phyloP scores from a whole-genome alignment of 1,140 invertebrate species.

The Drosophila virilis region DNA sequence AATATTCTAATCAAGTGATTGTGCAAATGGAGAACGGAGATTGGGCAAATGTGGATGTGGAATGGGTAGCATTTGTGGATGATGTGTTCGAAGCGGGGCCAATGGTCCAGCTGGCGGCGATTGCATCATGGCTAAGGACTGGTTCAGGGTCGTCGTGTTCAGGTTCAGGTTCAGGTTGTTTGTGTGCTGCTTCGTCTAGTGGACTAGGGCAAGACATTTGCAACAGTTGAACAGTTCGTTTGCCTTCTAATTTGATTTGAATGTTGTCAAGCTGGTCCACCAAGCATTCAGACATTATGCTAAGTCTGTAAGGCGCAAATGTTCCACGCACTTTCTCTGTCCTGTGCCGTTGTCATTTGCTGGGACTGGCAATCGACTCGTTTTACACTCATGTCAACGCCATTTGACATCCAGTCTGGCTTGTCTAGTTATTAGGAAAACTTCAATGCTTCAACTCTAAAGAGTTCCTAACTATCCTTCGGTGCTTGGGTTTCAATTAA shows the following conservation, averaged over 20 bases:
- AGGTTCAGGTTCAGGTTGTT: background rate
- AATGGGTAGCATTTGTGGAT: slow-evolving; percentile 18
- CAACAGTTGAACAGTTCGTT: slow-evolving; percentile 64
- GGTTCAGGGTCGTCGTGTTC: background rate
- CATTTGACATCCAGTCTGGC: slow-evolving; percentile 24
- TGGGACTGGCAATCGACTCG: slow-evolving; percentile 35
- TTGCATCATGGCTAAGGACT: slow-evolving; percentile 9
- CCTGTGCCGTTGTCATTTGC: background rate
- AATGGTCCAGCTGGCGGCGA: slow-evolving; percentile 10
- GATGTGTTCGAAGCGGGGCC: slow-evolving; percentile 2
- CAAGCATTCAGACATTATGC: slow-evolving; percentile 28
- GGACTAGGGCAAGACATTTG: slow-evolving; percentile 41
- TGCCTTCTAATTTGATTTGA: slow-evolving; percentile 66
- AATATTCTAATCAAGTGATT: slow-evolving; percentile 58
- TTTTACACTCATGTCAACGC: slow-evolving; percentile 36
- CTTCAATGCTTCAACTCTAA: slow-evolving; percentile 4
- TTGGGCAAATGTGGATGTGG: slow-evolving; percentile 25
- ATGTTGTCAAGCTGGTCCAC: slow-evolving; percentile 20
- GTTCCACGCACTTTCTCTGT: background rate
- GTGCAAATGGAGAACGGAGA: slow-evolving; percentile 22
- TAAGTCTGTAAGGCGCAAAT: slow-evolving; percentile 41
- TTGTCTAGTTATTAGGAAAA: slow-evolving; percentile 6
- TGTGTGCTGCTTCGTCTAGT: background rate
- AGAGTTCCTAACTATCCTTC: slow-evolving; percentile 34
- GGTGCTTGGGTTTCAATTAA: slow-evolving; percentile 26